These are phyloP conservation scores for Drosophila emarginata DNA, from an alignment of 2,888 invertebrate species.

Conservation along the genomic window DNA sequence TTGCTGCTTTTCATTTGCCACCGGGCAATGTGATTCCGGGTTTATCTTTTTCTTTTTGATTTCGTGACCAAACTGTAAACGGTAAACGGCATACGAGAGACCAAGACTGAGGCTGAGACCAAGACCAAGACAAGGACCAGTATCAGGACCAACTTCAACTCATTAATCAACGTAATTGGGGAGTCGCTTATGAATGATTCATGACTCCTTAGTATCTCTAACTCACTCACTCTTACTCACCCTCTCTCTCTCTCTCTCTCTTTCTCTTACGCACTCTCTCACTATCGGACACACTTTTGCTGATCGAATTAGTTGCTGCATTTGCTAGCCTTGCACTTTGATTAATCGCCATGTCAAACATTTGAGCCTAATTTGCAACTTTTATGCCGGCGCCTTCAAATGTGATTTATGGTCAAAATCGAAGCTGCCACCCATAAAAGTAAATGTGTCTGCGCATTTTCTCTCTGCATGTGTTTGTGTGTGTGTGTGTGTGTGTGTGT, in stretches of 20 bases:
- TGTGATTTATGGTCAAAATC: conserved; percentile 42
- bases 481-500: not conserved
- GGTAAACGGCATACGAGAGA: conserved; percentile 12
- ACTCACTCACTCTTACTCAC: not conserved
- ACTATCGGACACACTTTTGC: not conserved
- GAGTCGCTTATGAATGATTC: conserved; percentile 46
- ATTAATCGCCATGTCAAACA: conserved; percentile 50
- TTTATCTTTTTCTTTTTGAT: not conserved
- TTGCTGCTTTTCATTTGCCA: conserved; percentile 8
- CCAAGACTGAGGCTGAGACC: too few species aligned
- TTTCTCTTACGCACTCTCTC: not conserved
- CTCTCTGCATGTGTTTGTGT: not conserved
- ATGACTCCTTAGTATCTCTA: conserved; percentile 25
- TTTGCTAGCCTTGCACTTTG: conserved; percentile 51
- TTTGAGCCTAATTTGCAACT: conserved; percentile 50
- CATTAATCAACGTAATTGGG: conserved; percentile 47
- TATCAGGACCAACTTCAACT: conserved; percentile 15
- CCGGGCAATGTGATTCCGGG: conserved; percentile 1
- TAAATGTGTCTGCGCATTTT: conserved; percentile 11
- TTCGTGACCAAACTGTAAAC: conserved; percentile 46
- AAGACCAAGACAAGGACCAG: not conserved
- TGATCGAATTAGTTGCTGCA: conserved; percentile 48
- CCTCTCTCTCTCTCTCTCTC: not conserved
- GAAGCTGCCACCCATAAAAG: conserved; percentile 22
- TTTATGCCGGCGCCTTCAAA: conserved; percentile 51